A percentile compares a stretch with the other conserved stretches of the same genome.
These are phyloP conservation scores for Aplysia californica DNA, from an alignment of 1,140 invertebrate species.

Conservation along the genomic window DNA sequence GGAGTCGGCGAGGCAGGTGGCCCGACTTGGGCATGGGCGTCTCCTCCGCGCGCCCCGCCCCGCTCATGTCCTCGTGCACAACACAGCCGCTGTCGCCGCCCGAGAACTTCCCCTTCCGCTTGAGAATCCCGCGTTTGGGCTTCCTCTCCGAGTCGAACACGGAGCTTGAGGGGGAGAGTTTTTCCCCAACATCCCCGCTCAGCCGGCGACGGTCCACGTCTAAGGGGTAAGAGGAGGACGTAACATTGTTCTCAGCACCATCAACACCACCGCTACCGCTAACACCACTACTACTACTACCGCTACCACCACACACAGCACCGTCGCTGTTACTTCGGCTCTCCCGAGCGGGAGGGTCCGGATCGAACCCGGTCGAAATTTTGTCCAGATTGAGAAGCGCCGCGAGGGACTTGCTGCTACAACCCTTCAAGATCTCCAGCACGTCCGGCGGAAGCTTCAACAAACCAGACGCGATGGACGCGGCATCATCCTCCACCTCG, in stretches of 20 bases:
- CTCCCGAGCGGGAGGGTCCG: too few relatives aligned
- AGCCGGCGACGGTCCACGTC: too few relatives aligned
- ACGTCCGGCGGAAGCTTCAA: constrained; percentile 5
- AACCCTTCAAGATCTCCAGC: constrained; percentile 19
- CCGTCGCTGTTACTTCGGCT: too few relatives aligned
- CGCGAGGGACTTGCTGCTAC: constrained; percentile 16
- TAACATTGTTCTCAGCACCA: too few relatives aligned
- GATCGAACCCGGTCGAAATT: too few relatives aligned
- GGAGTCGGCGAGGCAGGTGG: constrained; percentile 17
- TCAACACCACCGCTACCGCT: too few relatives aligned
- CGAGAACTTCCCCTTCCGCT: constrained; percentile 57
- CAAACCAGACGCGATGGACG: neutral
- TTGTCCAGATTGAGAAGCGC: constrained; percentile 2
- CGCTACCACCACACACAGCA: too few relatives aligned
- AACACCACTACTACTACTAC: too few relatives aligned
- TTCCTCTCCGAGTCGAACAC: constrained; percentile 57
- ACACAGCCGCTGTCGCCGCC: constrained; percentile 58
- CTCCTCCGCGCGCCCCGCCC: neutral
- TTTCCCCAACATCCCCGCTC: too few relatives aligned
- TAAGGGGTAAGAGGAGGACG: too few relatives aligned
- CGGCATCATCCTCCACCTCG: neutral
- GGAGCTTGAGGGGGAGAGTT: neutral
- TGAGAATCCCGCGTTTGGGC: constrained; percentile 59
- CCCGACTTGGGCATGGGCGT: constrained; percentile 20
- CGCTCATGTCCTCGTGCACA: constrained; percentile 39